Conservation (phyloP, 1,140 invertebrate species). For the Drosophila sp. region DNA sequence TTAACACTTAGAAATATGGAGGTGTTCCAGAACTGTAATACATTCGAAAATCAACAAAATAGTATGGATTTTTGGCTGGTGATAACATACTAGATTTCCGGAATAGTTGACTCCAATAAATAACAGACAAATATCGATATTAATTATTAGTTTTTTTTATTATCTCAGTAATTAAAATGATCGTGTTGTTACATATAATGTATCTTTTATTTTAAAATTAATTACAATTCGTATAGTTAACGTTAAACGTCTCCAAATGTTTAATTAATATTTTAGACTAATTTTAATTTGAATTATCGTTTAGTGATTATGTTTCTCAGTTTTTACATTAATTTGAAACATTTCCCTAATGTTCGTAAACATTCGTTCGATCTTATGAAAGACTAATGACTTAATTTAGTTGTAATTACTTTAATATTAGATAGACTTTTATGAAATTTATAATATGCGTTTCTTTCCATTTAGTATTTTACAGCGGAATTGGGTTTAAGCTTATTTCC, state of each 20-base stretch:
- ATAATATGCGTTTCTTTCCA: conserved; percentile 41
- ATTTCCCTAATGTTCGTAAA: conserved; percentile 64
- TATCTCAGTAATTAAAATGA: conserved; percentile 12
- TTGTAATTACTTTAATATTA: conserved; percentile 62
- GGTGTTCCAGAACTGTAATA: too few species aligned
- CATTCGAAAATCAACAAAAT: too few species aligned
- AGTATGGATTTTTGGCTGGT: too few species aligned
- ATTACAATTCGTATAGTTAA: conserved; percentile 35
- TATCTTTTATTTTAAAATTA: conserved; percentile 24
- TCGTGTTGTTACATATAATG: conserved; percentile 10
- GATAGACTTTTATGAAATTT: conserved; percentile 42
- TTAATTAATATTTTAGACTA: conserved; percentile 46
- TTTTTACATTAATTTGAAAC: conserved; percentile 71
- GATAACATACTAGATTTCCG: too few species aligned
- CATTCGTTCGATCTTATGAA: conserved; percentile 68
- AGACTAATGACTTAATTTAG: conserved; percentile 79
- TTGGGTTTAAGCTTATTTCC: conserved; percentile 16
- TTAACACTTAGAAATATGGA: too few species aligned
- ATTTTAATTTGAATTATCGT: conserved; percentile 18
- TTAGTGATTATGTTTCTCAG: conserved; percentile 45
- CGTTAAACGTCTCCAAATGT: conserved; percentile 63
- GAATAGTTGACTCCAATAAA: not conserved
- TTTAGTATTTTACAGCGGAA: conserved; percentile 77
- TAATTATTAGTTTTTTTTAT: conserved; percentile 42
- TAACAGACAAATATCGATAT: not conserved